Evolutionary conservation across 2,888 invertebrate genomes (phyloP).

Genomic region (Aphelenchoides bicaudatus): DNA sequence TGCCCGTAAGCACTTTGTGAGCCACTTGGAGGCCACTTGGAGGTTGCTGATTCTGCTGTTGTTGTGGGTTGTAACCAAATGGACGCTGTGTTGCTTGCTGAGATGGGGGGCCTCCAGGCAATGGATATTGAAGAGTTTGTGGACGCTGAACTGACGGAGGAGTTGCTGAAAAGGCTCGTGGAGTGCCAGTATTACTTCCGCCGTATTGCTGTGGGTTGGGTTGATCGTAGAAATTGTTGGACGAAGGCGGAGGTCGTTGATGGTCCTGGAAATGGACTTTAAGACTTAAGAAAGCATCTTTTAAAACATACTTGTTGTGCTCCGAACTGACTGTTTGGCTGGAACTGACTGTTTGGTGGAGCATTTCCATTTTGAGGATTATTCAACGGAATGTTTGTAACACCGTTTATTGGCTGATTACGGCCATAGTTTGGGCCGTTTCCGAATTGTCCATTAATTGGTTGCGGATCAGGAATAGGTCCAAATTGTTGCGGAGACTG

Average conservation of each 20-base stretch:
- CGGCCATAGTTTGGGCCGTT: too few species aligned
- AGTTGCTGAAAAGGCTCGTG: not conserved
- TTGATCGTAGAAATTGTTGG: constrained; percentile 1
- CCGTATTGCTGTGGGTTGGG: not conserved
- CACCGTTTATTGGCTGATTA: constrained; percentile 1
- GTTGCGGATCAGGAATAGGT: not conserved
- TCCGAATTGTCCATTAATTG: too few species aligned
- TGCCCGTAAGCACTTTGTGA: too few species aligned
- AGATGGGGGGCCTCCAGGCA: not conserved
- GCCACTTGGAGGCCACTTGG: not conserved
- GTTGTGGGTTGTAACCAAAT: not conserved
- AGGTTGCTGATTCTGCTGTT: not conserved
- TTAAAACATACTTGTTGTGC: too few species aligned
- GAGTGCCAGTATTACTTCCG: not conserved
- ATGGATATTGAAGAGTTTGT: not conserved
- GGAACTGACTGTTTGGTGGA: constrained; percentile 2
- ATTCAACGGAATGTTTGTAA: too few species aligned
- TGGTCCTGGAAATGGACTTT: not conserved
- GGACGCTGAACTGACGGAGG: not conserved
- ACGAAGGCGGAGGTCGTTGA: constrained; percentile 3
- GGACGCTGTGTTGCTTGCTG: not conserved
- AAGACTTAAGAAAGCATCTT: too few species aligned
- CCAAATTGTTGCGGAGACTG: not conserved
- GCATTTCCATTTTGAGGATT: too few species aligned
- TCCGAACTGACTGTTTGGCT: constrained; percentile 1